Evolutionary conservation across 1,140 invertebrate genomes (phyloP), one percentile per base, ranked within the genome.

Genomic region (Latrodectus geometricus): DNA sequence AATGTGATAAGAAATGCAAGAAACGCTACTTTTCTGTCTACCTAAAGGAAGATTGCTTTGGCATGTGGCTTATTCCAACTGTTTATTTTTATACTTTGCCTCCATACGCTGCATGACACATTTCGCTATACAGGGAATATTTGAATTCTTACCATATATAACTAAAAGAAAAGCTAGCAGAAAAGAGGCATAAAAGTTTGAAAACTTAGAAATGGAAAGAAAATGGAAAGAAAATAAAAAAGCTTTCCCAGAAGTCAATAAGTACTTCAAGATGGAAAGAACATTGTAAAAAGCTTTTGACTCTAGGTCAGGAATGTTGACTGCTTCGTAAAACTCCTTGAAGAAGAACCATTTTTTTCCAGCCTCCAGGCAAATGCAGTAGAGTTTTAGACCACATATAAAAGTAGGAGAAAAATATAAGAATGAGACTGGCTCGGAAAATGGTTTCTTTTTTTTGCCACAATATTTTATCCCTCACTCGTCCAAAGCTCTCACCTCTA

Each of bases 221-320:
- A 78, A 21, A 85, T 9, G 23, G 61, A 65, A 21, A n/a, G 48
- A 78, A 82, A 84, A 11, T 74, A n/a, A 66, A 74, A 80, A 86
- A 78, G 48, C 83, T 86, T 78, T 87, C 85, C 85, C 85, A 74
- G 76, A 80, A 87, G 85, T 70, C 85, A 79, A 86, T 78, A 86
- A 73, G 77, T 35, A 69, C 17, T 80, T 75, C 48, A 70, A 79
- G 76, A 78, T 70, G 78, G 76, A 86, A 78, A 66, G 85, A 87
- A 87, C 85, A 87, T 78, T 87, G 85, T 87, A 87, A 87, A 86
- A 87, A 74, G 76, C 85, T 79, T 69, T 87, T 87, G 85, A 80
- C 85, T 80, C 85, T 80, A 80, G 85, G 85, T 87, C 85, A 87
- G 85, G 70, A 87, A 87, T 87, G 85, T 87, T 87, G 85, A 87